Conservation (phyloP, 2,888 invertebrate genomes). For the Cosmia trapezina region DNA sequence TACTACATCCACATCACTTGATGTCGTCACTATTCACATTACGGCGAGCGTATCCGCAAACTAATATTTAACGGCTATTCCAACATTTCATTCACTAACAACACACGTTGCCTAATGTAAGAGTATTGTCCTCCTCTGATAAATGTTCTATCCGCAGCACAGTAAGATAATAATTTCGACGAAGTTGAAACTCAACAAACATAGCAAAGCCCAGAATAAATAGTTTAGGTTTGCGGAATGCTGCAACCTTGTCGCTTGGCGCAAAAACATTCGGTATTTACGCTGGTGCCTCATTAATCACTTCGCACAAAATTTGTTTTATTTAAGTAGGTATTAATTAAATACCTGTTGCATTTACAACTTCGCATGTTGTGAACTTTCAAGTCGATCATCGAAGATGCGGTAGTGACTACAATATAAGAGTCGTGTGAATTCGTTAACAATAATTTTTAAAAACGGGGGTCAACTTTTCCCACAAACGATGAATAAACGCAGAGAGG, state of each 20-base stretch:
- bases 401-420: slow-evolving; percentile 80
- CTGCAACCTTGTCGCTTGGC: slow-evolving; percentile 82
- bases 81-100: slow-evolving; percentile 76
- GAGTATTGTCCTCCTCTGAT: slow-evolving; percentile 81
- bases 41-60: slow-evolving; percentile 58
- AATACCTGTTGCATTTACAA: slow-evolving; percentile 62
- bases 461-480: slow-evolving; percentile 91
- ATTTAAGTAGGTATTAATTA: slow-evolving; percentile 53
- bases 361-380: slow-evolving; percentile 59
- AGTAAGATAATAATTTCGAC: slow-evolving; percentile 86
- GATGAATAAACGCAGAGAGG: slow-evolving; percentile 90
- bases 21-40: slow-evolving; percentile 66
- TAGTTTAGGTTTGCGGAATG: slow-evolving; percentile 81
- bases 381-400: slow-evolving; percentile 76
- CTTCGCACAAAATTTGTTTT: slow-evolving; percentile 58
- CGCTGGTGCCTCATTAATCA: slow-evolving; percentile 71
- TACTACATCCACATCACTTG: slow-evolving; percentile 57
- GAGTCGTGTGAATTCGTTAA: slow-evolving; percentile 90
- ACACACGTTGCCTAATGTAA: slow-evolving; percentile 77
- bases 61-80: slow-evolving; percentile 74
- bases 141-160: slow-evolving; percentile 81
- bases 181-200: slow-evolving; percentile 85
- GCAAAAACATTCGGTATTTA: slow-evolving; percentile 73
- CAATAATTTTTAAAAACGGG: slow-evolving; percentile 88
- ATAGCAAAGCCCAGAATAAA: slow-evolving; percentile 85